Evolutionary conservation across 2,797 vertebrate genomes (phyloP), one percentile per base, ranked within the genome.

Genomic region (Tarsius wallacei): DNA sequence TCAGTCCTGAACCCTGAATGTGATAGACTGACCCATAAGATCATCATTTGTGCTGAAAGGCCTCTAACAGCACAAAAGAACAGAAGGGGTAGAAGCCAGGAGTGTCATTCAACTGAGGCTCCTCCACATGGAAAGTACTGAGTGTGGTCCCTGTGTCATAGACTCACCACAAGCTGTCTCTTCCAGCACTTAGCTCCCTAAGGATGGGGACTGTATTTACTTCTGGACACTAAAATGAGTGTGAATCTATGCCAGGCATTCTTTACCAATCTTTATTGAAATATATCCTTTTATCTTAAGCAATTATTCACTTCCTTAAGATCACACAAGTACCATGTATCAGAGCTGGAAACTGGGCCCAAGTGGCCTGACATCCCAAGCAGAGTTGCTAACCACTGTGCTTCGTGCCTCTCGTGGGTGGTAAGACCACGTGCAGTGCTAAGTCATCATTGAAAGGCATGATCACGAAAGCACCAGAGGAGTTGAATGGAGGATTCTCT

Each of bases 161-260:
- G 55, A 17, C 17, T 7, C 26, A 0, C 4, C 17, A 10, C 0
- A 1, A 24, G 31, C 57, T 49, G 15, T 26, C 5, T 70, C 82
- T 83, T 57, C 31, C 22, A 4, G 2, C 3, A 12, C 57, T 42
- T 21, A 70, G 33, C 31, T 94, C 53, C 55, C 42, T 70, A 2
- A 61, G 31, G 17, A 42, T 49, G 8, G 7, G 22, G 1, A 14
- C 49, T 53, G 0, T 24, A 2, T n/a, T 1, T 66, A 2, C 12
- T 53, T 13, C n/a, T 59, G 83, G 68, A 15, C 22, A 4, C 21
- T 68, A 42, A 21, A 51, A 64, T 0, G 1, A 64, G 10, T 76
- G 10, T 71, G 21, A 73, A 7, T 87, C 26, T 5, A 13, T 3
- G n/a, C 36, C 73, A 78, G 28, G 73, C 3, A 2, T 16, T 61